Base-by-base conservation (phyloP, 2,888 invertebrate genomes). In the Mechanitis messenoides region DNA sequence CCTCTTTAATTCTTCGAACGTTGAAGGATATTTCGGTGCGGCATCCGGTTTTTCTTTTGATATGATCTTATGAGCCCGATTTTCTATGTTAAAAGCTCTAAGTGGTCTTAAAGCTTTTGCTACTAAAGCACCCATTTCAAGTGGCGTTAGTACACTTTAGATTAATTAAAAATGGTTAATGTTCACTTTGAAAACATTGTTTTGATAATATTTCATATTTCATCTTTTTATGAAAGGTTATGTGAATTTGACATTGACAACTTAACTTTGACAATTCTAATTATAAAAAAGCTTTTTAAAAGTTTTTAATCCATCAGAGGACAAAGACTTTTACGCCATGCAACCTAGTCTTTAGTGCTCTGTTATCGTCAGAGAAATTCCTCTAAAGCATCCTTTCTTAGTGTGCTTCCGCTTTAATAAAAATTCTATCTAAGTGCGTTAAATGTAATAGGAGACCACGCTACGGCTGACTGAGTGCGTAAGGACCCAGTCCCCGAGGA, bases 31-130 rank as follows among this genome's bases (percentile, higher is more conserved):
- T 74, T 84, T 91, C 0, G 96, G 96, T n/a, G 96, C 95, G 38
- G 93, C 91, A 3, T 89, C 91, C 12, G 88, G 89, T 76, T 94
- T 94, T 54, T 93, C 92, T 76, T 90, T 91, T 0, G 93, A 91
- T 68, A 96, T 92, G 31, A 93, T 82, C 72, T 93, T 93, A 72
- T 94, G 93, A 35, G 95, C 95, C 66, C 96, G 92, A 80, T 92
- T 93, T 78, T 95, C 96, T 2, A 94, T 91, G 82, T 96, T 96
- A 72, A 93, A 95, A 35, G 93, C 92, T 77, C 92, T 92, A 20
- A 91, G 72, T 28, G 94, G 93, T 64, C 92, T 85, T 33, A 90
- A 82, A 56, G 93, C 81, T 71, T 84, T 83, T 1, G 94, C 92
- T 69, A 92, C 85, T 72, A 92, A 89, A 83, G 92, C 92, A 72